Conservation (phyloP, 2,888 invertebrate genomes). For the Mythimna lalbum region DNA sequence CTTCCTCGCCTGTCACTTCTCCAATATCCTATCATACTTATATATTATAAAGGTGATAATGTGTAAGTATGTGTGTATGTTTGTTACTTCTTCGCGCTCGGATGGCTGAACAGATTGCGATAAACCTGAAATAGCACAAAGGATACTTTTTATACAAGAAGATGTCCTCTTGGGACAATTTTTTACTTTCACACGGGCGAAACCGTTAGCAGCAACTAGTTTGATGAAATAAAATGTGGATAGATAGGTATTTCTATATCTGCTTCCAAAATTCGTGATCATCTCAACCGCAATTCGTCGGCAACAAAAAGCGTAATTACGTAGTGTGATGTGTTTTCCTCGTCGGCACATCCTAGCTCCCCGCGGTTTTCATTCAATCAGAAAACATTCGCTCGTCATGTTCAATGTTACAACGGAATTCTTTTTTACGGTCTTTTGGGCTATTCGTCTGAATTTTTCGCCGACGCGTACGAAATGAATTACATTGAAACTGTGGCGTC, state of each 20-base stretch:
- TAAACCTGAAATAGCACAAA: no score
- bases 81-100: no score
- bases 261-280: conserved; percentile 31
- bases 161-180: no score
- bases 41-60: no score
- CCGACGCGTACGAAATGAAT: conserved; percentile 43
- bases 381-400: conserved; percentile 63
- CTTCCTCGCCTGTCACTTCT: no score
- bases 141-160: no score
- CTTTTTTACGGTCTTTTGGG: conserved; percentile 52
- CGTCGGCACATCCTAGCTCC: conserved; percentile 44
- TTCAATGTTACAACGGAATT: conserved; percentile 50
- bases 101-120: no score
- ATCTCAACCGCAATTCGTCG: conserved; percentile 46
- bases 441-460: conserved; percentile 42
- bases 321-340: conserved; percentile 60
- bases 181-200: no score
- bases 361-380: conserved; percentile 64
- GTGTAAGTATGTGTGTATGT: no score
- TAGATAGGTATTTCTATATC: neutral
- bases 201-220: no score
- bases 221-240: neutral
- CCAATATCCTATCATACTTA: no score
- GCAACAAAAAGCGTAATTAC: conserved; percentile 65
- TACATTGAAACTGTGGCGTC: conserved; percentile 34